These are phyloP conservation scores for Eledone cirrhosa DNA, from an alignment of 2,888 invertebrate species.

Conservation along the genomic window DNA sequence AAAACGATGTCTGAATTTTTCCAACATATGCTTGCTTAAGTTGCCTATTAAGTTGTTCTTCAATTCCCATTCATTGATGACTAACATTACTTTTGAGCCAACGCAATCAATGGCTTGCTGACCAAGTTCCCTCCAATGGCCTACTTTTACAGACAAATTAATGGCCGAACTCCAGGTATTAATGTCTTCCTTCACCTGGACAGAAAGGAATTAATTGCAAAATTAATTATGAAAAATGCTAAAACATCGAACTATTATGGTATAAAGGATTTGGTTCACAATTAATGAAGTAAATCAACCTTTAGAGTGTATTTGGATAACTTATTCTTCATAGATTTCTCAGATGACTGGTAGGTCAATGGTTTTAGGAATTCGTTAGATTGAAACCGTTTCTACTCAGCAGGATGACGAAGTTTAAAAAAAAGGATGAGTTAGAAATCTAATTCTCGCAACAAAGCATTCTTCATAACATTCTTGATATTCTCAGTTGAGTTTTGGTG, in stretches of 20 bases:
- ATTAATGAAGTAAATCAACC: neutral
- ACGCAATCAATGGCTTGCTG: conserved; percentile 44
- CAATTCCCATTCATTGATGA: conserved; percentile 55
- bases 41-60: conserved; percentile 43
- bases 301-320: too few species aligned
- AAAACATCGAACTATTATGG: neutral
- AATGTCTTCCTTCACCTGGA: conserved; percentile 35
- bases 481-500: too few species aligned
- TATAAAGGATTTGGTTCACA: neutral
- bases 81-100: conserved; percentile 44
- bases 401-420: too few species aligned
- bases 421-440: too few species aligned
- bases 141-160: conserved; percentile 32
- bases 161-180: conserved; percentile 34
- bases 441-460: too few species aligned
- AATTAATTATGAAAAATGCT: neutral
- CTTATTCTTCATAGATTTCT: too few species aligned
- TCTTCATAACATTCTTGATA: too few species aligned
- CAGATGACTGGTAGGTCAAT: too few species aligned
- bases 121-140: conserved; percentile 42
- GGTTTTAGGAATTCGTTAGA: too few species aligned
- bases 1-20: conserved; percentile 54
- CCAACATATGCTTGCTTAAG: conserved; percentile 47
- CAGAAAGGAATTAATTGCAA: conserved; percentile 1
- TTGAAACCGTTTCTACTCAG: too few species aligned